These are phyloP conservation scores for Nasalis larvatus DNA, from an alignment of 2,113 vertebrate genomes.

Conservation along the genomic window DNA sequence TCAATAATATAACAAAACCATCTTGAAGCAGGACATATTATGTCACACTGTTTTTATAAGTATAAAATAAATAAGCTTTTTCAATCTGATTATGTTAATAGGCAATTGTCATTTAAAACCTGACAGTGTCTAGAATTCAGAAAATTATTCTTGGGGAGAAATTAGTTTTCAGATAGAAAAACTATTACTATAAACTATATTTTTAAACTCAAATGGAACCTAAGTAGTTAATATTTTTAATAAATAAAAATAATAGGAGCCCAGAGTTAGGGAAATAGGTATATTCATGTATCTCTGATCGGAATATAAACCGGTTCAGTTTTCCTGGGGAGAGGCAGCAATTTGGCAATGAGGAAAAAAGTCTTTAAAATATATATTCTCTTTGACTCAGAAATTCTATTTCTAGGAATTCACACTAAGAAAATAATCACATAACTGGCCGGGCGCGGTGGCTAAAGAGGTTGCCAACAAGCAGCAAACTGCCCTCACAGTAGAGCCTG, in stretches of 20 bases:
- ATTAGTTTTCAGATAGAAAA: background rate
- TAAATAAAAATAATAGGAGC: background rate
- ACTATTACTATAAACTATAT: background rate
- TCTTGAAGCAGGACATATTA: background rate
- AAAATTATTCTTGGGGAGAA: conserved; percentile 15
- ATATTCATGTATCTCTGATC: background rate
- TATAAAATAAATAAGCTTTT: conserved; percentile 4
- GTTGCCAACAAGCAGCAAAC: background rate
- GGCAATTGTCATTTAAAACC: background rate
- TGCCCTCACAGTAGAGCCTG: background rate
- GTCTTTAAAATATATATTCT: background rate
- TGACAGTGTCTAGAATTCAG: background rate
- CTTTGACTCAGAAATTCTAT: background rate
- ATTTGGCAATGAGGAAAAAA: background rate
- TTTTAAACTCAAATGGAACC: background rate
- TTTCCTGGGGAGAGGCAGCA: background rate
- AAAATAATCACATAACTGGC: conserved; percentile 1
- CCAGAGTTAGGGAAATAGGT: background rate
- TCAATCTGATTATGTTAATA: background rate
- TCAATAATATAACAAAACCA: background rate
- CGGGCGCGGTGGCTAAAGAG: too few relatives aligned
- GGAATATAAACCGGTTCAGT: background rate
- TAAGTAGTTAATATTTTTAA: conserved; percentile 1
- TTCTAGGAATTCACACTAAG: conserved; percentile 5
- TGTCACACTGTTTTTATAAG: background rate